These are phyloP conservation scores for Syrmaticus mikado DNA, from an alignment of 2,113 vertebrate genomes.

Conservation along the genomic window DNA sequence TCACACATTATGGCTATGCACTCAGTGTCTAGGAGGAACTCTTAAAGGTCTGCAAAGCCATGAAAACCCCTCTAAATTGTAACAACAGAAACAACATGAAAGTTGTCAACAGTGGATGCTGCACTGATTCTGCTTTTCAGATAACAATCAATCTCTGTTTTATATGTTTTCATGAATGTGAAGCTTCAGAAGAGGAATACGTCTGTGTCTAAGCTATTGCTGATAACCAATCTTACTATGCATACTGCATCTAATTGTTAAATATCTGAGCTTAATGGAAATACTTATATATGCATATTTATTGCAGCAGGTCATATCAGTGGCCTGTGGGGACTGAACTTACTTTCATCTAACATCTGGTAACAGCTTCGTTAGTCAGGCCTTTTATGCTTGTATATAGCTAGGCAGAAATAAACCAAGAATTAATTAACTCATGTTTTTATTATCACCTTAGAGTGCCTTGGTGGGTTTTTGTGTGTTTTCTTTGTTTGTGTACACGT, in stretches of 20 bases:
- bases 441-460: background rate
- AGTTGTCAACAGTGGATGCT: background rate
- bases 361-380: background rate
- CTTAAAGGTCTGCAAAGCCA: background rate
- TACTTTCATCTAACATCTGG: background rate
- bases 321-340: background rate
- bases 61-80: background rate
- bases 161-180: background rate
- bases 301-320: background rate
- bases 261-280: background rate
- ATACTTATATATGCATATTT: background rate
- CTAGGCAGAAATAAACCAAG: background rate
- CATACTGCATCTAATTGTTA: background rate
- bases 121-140: background rate
- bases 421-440: background rate
- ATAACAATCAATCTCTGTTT: background rate
- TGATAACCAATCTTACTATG: background rate
- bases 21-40: background rate
- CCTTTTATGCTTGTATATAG: background rate
- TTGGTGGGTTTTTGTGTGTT: background rate
- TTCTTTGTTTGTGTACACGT: background rate
- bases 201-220: background rate
- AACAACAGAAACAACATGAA: background rate
- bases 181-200: background rate
- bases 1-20: background rate